Conservation (phyloP, 2,888 invertebrate species). For the Biston betularia region DNA sequence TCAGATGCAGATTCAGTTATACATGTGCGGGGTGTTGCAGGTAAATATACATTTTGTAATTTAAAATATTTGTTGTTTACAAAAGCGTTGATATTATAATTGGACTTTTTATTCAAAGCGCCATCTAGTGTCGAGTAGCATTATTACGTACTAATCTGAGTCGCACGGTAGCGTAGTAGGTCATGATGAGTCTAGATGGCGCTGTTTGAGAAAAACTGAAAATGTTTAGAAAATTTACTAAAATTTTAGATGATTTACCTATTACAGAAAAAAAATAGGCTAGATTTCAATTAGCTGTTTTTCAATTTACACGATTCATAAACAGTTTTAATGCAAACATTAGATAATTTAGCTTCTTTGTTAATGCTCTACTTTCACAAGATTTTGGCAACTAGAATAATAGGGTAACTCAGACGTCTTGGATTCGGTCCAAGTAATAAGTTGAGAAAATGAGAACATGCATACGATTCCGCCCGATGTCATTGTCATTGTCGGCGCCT, state of each 20-base stretch:
- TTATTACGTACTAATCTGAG: slow-evolving; percentile 28
- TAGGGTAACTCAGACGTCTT: slow-evolving; percentile 57
- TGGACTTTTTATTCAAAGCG: slow-evolving; percentile 43
- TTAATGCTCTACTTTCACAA: slow-evolving; percentile 37
- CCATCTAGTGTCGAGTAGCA: slow-evolving; percentile 66
- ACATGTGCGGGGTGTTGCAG: slow-evolving; percentile 85
- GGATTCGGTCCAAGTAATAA: slow-evolving; percentile 66
- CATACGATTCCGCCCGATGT: slow-evolving; percentile 65
- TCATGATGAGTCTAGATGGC: slow-evolving; percentile 50
- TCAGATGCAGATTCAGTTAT: slow-evolving; percentile 94
- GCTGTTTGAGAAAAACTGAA: not conserved
- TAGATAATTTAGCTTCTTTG: slow-evolving; percentile 6
- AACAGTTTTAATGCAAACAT: not conserved
- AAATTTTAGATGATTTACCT: too few relatives aligned
- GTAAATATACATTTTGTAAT: slow-evolving; percentile 45
- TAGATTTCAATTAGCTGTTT: not conserved
- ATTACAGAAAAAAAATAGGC: not conserved
- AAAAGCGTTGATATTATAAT: too few relatives aligned
- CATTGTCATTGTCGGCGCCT: slow-evolving; percentile 78
- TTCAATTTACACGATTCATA: not conserved
- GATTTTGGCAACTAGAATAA: slow-evolving; percentile 49
- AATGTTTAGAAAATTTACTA: not conserved
- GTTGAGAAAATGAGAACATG: slow-evolving; percentile 55
- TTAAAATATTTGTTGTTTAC: not conserved
- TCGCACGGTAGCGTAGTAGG: too few relatives aligned